Percentiles rank a stretch among this genome's conserved stretches.
Conservation (phyloP, 2,888 invertebrate species). For the Heliconius charithonia region DNA sequence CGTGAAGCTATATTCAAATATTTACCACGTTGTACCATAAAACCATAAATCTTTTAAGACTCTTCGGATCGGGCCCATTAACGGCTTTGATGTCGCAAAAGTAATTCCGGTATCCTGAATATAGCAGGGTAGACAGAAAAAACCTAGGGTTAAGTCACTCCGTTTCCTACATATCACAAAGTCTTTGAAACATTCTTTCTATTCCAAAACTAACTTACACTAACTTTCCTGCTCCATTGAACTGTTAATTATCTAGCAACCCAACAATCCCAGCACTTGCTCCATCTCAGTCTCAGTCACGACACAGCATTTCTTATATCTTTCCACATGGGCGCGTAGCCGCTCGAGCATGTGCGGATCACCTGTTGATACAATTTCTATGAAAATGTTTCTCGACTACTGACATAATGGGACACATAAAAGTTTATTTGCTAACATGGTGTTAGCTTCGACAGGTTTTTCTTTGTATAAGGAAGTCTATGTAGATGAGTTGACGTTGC, state of each 20-base stretch:
- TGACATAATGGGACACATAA: slow-evolving; percentile 21
- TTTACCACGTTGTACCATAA: no score
- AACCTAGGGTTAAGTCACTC: neutral
- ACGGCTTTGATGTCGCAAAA: no score
- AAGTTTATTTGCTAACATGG: slow-evolving; percentile 28
- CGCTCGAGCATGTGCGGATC: slow-evolving; percentile 33
- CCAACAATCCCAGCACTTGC: slow-evolving; percentile 2
- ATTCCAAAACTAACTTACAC: neutral
- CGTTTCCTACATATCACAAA: neutral
- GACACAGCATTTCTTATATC: slow-evolving; percentile 37
- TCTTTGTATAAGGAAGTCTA: neutral
- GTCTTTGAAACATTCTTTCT: neutral
- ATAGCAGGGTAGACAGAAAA: neutral
- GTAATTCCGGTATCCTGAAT: neutral
- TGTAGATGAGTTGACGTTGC: neutral
- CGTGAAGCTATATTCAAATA: no score
- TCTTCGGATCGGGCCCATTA: no score
- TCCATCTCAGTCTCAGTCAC: neutral
- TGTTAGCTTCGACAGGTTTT: slow-evolving; percentile 20
- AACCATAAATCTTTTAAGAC: no score
- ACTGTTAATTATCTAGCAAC: slow-evolving; percentile 18
- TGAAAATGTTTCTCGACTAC: slow-evolving; percentile 6
- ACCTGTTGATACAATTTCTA: slow-evolving; percentile 38
- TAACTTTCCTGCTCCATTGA: slow-evolving; percentile 12
- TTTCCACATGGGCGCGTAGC: slow-evolving; percentile 37